phyloP scores from a whole-genome alignment of 2,888 invertebrate genomes.

The Tubulanus polymorphus region DNA sequence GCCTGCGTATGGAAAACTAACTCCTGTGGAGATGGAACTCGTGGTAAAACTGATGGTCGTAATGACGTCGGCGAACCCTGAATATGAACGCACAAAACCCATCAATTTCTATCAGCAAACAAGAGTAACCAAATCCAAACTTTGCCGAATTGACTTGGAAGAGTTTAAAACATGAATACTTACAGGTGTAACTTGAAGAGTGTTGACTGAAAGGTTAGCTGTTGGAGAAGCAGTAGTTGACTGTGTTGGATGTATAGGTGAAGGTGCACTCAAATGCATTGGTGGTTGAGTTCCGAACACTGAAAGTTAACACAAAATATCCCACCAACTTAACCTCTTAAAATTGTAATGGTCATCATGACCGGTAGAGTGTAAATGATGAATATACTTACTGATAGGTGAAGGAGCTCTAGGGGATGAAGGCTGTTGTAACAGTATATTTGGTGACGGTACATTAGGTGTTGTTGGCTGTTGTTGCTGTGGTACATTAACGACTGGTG shows the following conservation, averaged over 20 bases:
- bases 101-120: too few species aligned
- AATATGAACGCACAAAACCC: background rate
- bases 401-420: constrained; percentile 42
- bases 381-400: constrained; percentile 47
- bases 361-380: background rate
- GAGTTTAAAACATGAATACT: background rate
- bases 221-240: background rate
- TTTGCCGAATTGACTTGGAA: too few species aligned
- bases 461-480: constrained; percentile 14
- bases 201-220: constrained; percentile 1
- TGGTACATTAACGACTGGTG: constrained; percentile 26
- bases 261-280: constrained; percentile 51
- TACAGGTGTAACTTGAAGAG: constrained; percentile 16
- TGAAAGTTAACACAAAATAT: constrained; percentile 23
- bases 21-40: constrained; percentile 70
- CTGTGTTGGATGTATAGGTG: constrained; percentile 48
- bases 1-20: constrained; percentile 79
- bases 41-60: constrained; percentile 37
- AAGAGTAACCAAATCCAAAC: too few species aligned
- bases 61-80: constrained; percentile 14
- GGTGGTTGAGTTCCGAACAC: constrained; percentile 54
- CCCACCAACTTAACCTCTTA: background rate
- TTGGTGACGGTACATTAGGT: constrained; percentile 2
- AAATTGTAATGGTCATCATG: background rate
- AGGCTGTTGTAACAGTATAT: constrained; percentile 23